Conservation (phyloP, 2,113 vertebrate genomes). For the Ageneiosus marmoratus region DNA sequence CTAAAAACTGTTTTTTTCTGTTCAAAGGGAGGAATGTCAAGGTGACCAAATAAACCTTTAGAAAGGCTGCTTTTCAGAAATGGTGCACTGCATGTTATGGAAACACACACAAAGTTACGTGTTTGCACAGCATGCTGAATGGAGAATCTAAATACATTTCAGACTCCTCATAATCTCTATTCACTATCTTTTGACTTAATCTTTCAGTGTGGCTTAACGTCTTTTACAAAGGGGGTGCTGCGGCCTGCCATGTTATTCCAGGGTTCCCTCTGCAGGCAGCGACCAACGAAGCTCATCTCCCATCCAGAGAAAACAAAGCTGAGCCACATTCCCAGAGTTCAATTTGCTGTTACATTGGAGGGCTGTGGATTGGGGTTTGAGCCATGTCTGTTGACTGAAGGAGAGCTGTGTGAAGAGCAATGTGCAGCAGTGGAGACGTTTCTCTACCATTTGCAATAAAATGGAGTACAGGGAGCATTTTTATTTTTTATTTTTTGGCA, state of each 20-base stretch:
- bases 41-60: conserved; percentile 38
- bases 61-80: conserved; percentile 37
- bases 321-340: conserved; percentile 79
- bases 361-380: conserved; percentile 77
- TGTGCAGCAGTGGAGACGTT: conserved; percentile 55
- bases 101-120: conserved; percentile 23
- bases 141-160: conserved; percentile 9
- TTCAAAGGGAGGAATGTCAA: conserved; percentile 45
- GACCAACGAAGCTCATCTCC: conserved; percentile 80
- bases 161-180: conserved; percentile 2
- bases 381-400: conserved; percentile 63
- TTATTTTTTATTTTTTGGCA: conserved; percentile 20
- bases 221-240: conserved; percentile 23
- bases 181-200: conserved; percentile 43
- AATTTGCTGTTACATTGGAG: conserved; percentile 81
- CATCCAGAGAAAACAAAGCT: conserved; percentile 81
- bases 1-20: conserved; percentile 40
- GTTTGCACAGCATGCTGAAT: conserved; percentile 12
- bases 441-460: conserved; percentile 2
- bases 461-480: conserved; percentile 4
- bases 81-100: conserved; percentile 14
- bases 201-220: conserved; percentile 47
- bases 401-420: conserved; percentile 67
- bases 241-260: conserved; percentile 63
- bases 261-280: conserved; percentile 69